A percentile compares a stretch with the other conserved stretches of the same genome.
Evolutionary conservation across 2,797 vertebrate species (phyloP).

Genomic region (Sebastes goodei): DNA sequence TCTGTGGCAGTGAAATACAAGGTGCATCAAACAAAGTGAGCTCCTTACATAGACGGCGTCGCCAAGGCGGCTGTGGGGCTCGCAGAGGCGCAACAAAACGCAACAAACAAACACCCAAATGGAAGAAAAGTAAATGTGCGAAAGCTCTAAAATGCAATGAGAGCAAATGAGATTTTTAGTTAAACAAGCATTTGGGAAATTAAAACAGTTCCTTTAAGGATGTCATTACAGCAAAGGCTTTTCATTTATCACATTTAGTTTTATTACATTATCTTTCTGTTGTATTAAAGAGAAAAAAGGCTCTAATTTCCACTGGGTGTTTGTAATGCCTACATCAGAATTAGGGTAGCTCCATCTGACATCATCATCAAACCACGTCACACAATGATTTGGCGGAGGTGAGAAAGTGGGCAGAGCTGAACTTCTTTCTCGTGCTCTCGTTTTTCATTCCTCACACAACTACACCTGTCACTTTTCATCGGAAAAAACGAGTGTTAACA

Average conservation of each 20-base stretch:
- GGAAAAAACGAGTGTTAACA: neutral
- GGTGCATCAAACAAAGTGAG: conserved; percentile 28
- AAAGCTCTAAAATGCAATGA: neutral
- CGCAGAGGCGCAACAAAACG: neutral
- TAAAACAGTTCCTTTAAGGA: neutral
- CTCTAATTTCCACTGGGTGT: neutral
- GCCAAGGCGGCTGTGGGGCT: neutral
- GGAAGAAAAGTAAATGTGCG: neutral
- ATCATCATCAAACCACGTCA: neutral
- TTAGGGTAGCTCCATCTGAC: neutral
- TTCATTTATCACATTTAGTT: neutral
- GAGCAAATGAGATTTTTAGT: neutral
- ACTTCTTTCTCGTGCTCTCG: neutral
- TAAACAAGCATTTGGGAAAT: neutral
- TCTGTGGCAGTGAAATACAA: conserved; percentile 45
- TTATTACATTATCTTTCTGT: neutral
- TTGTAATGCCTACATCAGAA: neutral
- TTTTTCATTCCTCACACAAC: neutral
- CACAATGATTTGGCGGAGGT: neutral
- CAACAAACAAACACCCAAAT: neutral
- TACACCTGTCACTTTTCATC: neutral
- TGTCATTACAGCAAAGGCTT: neutral
- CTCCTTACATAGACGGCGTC: neutral
- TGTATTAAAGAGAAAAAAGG: neutral
- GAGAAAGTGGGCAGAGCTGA: neutral